Evolutionary conservation across 2,888 invertebrate species (phyloP).

Genomic region (Zeuzera pyrina): DNA sequence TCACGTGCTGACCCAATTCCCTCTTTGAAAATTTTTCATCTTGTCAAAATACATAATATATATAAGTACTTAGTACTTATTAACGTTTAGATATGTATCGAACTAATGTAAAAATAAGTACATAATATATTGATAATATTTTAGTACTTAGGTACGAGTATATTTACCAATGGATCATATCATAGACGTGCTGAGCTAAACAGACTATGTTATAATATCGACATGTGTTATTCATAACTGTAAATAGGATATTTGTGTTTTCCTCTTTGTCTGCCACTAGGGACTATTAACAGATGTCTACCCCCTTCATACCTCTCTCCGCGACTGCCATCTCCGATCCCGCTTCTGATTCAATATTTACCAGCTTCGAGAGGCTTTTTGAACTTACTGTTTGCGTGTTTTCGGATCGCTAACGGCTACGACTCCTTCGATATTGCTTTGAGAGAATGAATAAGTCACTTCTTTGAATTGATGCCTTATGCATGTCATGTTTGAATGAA

Average conservation of each 20-base stretch:
- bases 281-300: slow-evolving; percentile 53
- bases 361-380: slow-evolving; percentile 70
- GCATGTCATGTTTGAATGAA: slow-evolving; percentile 37
- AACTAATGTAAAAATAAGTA: too few relatives aligned
- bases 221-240: too few relatives aligned
- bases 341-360: slow-evolving; percentile 73
- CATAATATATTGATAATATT: too few relatives aligned
- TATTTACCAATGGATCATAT: too few relatives aligned
- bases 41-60: too few relatives aligned
- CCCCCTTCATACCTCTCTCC: slow-evolving; percentile 22
- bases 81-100: too few relatives aligned
- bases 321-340: slow-evolving; percentile 62
- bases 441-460: slow-evolving; percentile 65
- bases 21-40: too few relatives aligned
- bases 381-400: slow-evolving; percentile 70
- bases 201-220: too few relatives aligned
- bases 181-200: too few relatives aligned
- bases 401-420: slow-evolving; percentile 69
- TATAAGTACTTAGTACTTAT: too few relatives aligned
- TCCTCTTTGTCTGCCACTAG: slow-evolving; percentile 65
- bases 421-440: slow-evolving; percentile 61
- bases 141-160: background rate
- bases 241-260: slow-evolving; percentile 57
- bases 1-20: too few relatives aligned
- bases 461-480: slow-evolving; percentile 45